Evolutionary conservation across 1,140 invertebrate species (phyloP), one percentile per base, ranked within the genome.

Genomic region (Metopolophium dirhodum): DNA sequence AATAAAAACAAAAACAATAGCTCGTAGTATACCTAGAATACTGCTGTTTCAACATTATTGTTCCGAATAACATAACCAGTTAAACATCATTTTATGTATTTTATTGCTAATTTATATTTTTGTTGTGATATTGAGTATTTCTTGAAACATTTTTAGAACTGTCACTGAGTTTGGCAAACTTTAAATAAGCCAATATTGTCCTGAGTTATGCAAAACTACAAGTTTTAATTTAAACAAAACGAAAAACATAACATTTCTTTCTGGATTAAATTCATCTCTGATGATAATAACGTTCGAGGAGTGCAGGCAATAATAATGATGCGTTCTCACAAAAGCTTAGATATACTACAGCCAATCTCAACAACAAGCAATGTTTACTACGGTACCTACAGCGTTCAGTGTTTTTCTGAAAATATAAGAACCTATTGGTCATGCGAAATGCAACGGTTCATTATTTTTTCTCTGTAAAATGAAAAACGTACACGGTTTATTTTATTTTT

Each of bases 341-440:
- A 18, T 77, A 77, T 35, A 18, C 7, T 9, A 57, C n/a, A 77
- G 14, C 14, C 30, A 20, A 37, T 83, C 7, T 83, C 18, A 82
- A 82, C 22, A 83, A 37, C 35, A 37, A 83, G 35, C 77, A 7
- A 82, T 35, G n/a, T 77, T 68, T 14, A 68, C 11, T n/a, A 14
- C 11, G 30, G 30, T 22, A n/a, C 85, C 18, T 6, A 86, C 9
- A 26, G 30, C 7, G 26, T 37, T 23, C 7, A 23, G 20, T 23
- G n/a, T 89, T 54, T 91, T 91, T 91, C 20, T 61, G 7, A 57
- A 91, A 61, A 7, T 57, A 91, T 91, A 91, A 91, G 37, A 41
- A 91, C 57, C 41, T 91, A 91, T 91, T 91, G 90, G 90, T 91
- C 90, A 91, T 68, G 90, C 90, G 61, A 91, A 77, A 49, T 49